Evolutionary conservation across 2,888 invertebrate species (phyloP).

Genomic region (Orthosia incerta): DNA sequence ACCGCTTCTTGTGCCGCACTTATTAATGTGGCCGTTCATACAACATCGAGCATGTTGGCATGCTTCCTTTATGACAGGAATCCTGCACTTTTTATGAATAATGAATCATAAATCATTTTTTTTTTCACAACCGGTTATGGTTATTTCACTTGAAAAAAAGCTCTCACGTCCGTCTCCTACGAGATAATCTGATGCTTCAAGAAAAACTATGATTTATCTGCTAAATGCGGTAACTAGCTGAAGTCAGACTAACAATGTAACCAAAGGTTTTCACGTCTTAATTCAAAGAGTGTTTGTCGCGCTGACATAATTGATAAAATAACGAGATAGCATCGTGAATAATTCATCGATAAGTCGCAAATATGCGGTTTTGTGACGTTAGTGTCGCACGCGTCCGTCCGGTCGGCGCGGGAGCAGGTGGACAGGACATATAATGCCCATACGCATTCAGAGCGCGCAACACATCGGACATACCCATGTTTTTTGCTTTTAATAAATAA

Average conservation of each 20-base stretch:
- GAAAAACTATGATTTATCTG: slow-evolving; percentile 38
- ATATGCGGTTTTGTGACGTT: slow-evolving; percentile 66
- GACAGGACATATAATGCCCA: slow-evolving; percentile 45
- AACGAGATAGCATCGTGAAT: slow-evolving; percentile 68
- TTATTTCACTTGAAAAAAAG: slow-evolving; percentile 22
- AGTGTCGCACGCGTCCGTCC: slow-evolving; percentile 76
- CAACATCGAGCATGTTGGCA: slow-evolving; percentile 57
- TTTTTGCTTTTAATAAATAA: slow-evolving; percentile 69
- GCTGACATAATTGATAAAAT: slow-evolving; percentile 67
- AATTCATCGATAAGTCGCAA: slow-evolving; percentile 69
- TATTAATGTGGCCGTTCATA: slow-evolving; percentile 70
- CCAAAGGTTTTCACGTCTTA: slow-evolving; percentile 45
- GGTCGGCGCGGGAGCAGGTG: slow-evolving; percentile 68
- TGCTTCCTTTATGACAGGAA: slow-evolving; percentile 64
- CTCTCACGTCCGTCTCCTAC: not conserved
- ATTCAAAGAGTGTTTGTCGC: slow-evolving; percentile 41
- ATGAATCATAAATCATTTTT: slow-evolving; percentile 44
- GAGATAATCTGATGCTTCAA: slow-evolving; percentile 20
- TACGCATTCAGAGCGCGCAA: slow-evolving; percentile 69
- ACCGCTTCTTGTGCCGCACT: slow-evolving; percentile 69
- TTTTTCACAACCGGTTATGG: slow-evolving; percentile 49
- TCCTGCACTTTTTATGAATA: slow-evolving; percentile 57
- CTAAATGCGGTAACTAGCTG: slow-evolving; percentile 13
- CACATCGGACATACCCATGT: slow-evolving; percentile 63
- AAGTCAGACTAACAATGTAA: slow-evolving; percentile 18